A percentile compares a stretch with the other conserved stretches of the same genome.
Conservation (phyloP, 2,888 invertebrate genomes). For the Venusia cambrica region DNA sequence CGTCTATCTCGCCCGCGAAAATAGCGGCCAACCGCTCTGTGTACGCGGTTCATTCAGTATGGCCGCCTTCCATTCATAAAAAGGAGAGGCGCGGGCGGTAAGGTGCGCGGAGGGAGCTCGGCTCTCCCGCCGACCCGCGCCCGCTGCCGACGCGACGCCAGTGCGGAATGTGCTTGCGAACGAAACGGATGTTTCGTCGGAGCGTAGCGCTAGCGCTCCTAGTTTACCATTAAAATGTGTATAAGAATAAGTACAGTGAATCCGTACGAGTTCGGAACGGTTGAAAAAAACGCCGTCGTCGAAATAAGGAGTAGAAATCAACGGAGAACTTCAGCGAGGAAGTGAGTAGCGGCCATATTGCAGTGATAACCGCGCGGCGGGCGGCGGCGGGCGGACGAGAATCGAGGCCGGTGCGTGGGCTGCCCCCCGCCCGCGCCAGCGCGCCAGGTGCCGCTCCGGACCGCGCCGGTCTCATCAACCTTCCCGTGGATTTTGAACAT, state of each 20-base stretch:
- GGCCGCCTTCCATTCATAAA: slow-evolving; percentile 88
- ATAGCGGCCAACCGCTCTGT: slow-evolving; percentile 81
- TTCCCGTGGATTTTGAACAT: slow-evolving; percentile 81
- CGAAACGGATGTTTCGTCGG: slow-evolving; percentile 82
- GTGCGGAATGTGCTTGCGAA: slow-evolving; percentile 80
- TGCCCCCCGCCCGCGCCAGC: slow-evolving; percentile 79
- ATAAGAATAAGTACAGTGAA: slow-evolving; percentile 82
- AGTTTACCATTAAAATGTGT: slow-evolving; percentile 82
- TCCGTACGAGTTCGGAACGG: slow-evolving; percentile 81
- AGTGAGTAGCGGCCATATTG: slow-evolving; percentile 82
- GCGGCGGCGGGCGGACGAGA: slow-evolving; percentile 81
- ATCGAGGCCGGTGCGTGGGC: slow-evolving; percentile 82
- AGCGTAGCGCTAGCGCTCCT: slow-evolving; percentile 81
- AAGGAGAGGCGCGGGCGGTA: slow-evolving; percentile 79
- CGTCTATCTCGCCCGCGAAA: slow-evolving; percentile 74
- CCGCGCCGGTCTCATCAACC: slow-evolving; percentile 83
- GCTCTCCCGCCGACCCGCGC: slow-evolving; percentile 75
- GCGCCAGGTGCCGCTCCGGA: slow-evolving; percentile 81
- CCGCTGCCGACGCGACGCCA: slow-evolving; percentile 77
- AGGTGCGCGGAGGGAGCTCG: slow-evolving; percentile 74
- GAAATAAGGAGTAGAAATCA: slow-evolving; percentile 81
- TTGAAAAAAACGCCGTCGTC: slow-evolving; percentile 77
- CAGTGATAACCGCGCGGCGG: slow-evolving; percentile 82
- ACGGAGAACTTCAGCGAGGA: slow-evolving; percentile 81
- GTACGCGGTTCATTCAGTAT: slow-evolving; percentile 86